Base-by-base conservation (phyloP, 2,113 vertebrate species). In the Petrocephalus zakoni region DNA sequence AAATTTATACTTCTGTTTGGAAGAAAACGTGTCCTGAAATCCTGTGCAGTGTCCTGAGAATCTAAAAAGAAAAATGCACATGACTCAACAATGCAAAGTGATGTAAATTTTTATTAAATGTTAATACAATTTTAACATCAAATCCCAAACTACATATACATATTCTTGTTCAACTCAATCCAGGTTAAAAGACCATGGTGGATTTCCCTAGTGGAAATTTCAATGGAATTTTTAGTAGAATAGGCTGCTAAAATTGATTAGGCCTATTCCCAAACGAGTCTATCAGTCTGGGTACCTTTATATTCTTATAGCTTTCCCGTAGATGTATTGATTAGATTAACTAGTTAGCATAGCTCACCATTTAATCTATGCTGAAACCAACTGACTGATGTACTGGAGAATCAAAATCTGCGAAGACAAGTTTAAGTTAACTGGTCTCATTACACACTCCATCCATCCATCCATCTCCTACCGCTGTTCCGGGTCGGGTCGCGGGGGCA, bases 31-130 rank as follows among this genome's bases (percentile, higher is more conserved):
- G 95, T 96, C 88, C 97, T 96, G 86, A 96, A 90, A 92, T 98
- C 97, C 89, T 98, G 97, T 64, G 97, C 98, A 61, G 95, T 96
- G 93, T 99, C 98, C 95, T 99, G 98, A 90, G 98, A 99, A 4
- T 95, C 98, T 99, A 88, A 0, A 56, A 92, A 92, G 53, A 87
- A 93, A 52, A 89, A 56, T 5, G 90, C 42, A 88, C 52, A 21
- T 87, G 0, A 0, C 86, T 92, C 68, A 52, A 92, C 13, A 82
- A 21, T 46, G 17, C 19, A 1, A 29, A n/a, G 25, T 68, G 25
- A 53, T 53, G 61, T 68, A 25, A 13, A 68, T 29, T 29, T 68
- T 68, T 68, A n/a, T 61, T 8, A n/a, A 61, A 61, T 22, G 8
- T 61, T 55, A 61, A 61, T 61, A 61, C n/a, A 61, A 61, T 22